Evolutionary conservation across 1,140 invertebrate species (phyloP).

Genomic region (Lycorma delicatula): DNA sequence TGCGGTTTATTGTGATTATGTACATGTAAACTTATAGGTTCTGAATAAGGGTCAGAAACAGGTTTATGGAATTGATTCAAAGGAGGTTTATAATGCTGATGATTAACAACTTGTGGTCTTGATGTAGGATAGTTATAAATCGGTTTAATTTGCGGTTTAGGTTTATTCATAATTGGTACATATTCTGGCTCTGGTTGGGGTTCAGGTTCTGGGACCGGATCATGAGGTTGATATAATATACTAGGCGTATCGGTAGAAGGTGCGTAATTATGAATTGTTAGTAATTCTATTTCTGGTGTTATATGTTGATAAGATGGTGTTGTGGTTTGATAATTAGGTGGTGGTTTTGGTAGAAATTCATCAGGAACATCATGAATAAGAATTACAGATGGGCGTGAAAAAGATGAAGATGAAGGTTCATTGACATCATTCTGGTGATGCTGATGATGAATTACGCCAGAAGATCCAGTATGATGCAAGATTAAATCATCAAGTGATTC

Average conservation of each 20-base stretch:
- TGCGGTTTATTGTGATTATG: not conserved
- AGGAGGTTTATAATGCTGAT: too few species aligned
- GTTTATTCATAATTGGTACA: too few species aligned
- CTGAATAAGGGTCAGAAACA: not conserved
- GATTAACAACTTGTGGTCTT: too few species aligned
- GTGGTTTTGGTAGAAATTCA: slow-evolving; percentile 21
- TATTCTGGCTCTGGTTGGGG: not conserved
- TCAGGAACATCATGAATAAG: slow-evolving; percentile 24
- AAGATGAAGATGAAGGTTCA: too few species aligned
- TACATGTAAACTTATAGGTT: not conserved
- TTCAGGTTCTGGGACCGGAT: not conserved
- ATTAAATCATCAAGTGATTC: slow-evolving; percentile 22
- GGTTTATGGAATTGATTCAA: slow-evolving; percentile 8
- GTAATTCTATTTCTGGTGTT: not conserved
- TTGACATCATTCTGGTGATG: slow-evolving; percentile 1
- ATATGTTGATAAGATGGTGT: not conserved
- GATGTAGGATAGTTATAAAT: slow-evolving; percentile 6
- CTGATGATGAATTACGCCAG: slow-evolving; percentile 7
- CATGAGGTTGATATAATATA: too few species aligned
- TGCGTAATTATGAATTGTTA: not conserved
- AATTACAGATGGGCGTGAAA: slow-evolving; percentile 16
- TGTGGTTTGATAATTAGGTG: not conserved
- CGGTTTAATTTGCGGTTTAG: not conserved
- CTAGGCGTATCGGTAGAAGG: too few species aligned
- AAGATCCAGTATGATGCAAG: slow-evolving; percentile 11